Base-by-base conservation (phyloP, 1,140 invertebrate genomes). In the Gryllus bimaculatus region DNA sequence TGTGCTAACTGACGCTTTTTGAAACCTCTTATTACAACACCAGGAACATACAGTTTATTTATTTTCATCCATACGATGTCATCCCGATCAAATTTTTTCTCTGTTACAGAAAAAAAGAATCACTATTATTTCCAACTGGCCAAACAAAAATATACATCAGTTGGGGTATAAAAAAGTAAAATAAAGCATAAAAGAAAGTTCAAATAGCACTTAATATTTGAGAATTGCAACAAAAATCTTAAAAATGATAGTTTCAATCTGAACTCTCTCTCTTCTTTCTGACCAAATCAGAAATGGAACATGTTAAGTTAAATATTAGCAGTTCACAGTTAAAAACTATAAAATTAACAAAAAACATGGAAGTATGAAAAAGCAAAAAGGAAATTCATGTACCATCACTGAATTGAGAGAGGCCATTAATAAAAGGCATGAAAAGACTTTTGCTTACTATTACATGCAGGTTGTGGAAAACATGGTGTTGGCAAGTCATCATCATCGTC, bases 11-110 rank as follows among this genome's bases (percentile, higher is more conserved):
- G 39, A 7, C 8, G 39, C 75, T 76, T 76, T 13, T 76, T 47
- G 48, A 12, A n/a, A 18, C n/a, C 75, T 47, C 48, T 8, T 47
- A 48, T 76, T 47, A 76, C 47, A 15, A 76, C 75, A 15, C 39
- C 75, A 47, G 75, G 75, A 39, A 39, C n/a, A n/a, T 76, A 76
- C 7, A 76, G 12, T n/a, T 76, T 76, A 18, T 76, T 48, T 39
- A 18, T 13, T 26, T 18, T 39, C 47, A 76, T 48, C 75, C 75
- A 76, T 10, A 76, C 75, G 15, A 76, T 47, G 75, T 76, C 75
- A 48, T 76, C 75, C 47, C 48, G 39, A 39, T 10, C 48, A 76
- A 76, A 76, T 8, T 13, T 76, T n/a, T 76, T 76, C 7, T 76
- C 75, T 76, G 18, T 47, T n/a, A 76, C 39, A 21, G 8, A 21